Evolutionary conservation across 2,888 invertebrate genomes (phyloP), one percentile per base, ranked within the genome.

Genomic region (Mantis religiosa): DNA sequence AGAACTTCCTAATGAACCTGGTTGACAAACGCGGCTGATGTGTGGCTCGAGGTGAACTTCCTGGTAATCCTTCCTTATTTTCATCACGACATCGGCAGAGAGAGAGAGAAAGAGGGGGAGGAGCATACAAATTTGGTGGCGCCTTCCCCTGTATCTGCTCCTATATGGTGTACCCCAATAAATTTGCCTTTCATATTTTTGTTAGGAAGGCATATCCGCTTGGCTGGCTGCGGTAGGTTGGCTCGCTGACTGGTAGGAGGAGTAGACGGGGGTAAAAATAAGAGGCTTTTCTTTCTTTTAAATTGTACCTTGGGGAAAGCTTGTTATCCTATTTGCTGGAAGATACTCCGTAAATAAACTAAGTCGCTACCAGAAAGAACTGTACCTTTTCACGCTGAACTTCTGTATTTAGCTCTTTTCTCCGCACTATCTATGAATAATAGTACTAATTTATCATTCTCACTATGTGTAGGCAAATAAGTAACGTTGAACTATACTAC

Each of bases 241-340:
- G n/a, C n/a, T n/a, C n/a, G 85, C 28, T n/a, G 15, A 47, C 83
- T 20, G 82, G n/a, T 9, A 83, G 71, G 88, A 30, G 88, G 6
- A 28, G 85, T 47, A 34, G 25, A 54, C 9, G 34, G 25, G 54
- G 81, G 34, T 27, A 47, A 85, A 47, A 82, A 82, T 71, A 87
- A 83, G 81, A 89, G 87, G 89, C 84, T 84, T 83, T 84, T 2
- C 12, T 88, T 89, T 4, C 30, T 54, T 89, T 87, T 89, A 89
- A 89, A 89, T 88, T 89, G 88, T 87, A 30, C 89, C 89, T 88
- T 30, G 4, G 89, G 89, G 89, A 89, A 88, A 89, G 88, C 87
- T 89, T 89, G 89, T 87, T 85, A 87, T 86, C 88, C 84, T 81
- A 87, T 81, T 87, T 84, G 54, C 71, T 30, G 82, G 30, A 82